phyloP scores from a whole-genome alignment of 1,140 invertebrate species.

The Drosophila cardini region DNA sequence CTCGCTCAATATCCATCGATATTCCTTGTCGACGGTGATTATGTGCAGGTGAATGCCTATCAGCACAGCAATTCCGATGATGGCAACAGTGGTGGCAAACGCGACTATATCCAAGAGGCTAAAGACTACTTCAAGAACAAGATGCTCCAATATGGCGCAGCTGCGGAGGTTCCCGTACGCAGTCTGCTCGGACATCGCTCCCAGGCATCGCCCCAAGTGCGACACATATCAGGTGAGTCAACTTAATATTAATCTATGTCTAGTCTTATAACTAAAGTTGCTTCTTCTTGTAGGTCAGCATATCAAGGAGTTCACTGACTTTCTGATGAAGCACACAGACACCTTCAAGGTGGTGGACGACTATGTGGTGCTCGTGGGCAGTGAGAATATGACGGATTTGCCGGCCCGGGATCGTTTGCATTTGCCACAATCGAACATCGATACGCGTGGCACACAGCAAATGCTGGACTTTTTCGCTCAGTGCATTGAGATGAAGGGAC shows the following conservation, averaged over 20 bases:
- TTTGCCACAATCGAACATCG: slow-evolving; percentile 91
- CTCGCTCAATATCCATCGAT: slow-evolving; percentile 95
- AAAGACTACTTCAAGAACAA: slow-evolving; percentile 97
- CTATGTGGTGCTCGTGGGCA: slow-evolving; percentile 88
- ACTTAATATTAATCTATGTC: not conserved
- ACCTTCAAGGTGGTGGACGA: slow-evolving; percentile 96
- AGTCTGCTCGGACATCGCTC: slow-evolving; percentile 96
- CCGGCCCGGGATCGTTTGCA: slow-evolving; percentile 87
- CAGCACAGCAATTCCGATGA: slow-evolving; percentile 86
- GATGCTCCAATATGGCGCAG: slow-evolving; percentile 94
- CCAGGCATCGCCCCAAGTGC: slow-evolving; percentile 96
- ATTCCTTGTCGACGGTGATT: slow-evolving; percentile 95
- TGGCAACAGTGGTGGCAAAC: slow-evolving; percentile 86
- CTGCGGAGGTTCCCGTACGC: slow-evolving; percentile 96
- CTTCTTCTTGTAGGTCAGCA: slow-evolving; percentile 88
- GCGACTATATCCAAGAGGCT: slow-evolving; percentile 96
- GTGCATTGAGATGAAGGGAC: slow-evolving; percentile 90
- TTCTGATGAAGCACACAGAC: slow-evolving; percentile 93
- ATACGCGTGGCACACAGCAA: slow-evolving; percentile 91
- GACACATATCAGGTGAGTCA: slow-evolving; percentile 93
- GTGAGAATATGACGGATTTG: slow-evolving; percentile 86
- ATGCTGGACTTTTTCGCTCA: slow-evolving; percentile 92
- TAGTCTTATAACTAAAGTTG: not conserved
- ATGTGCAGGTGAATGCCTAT: slow-evolving; percentile 94
- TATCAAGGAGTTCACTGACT: slow-evolving; percentile 97